Base-by-base conservation (phyloP, 1,140 invertebrate genomes). In the Camponotus vicinus region DNA sequence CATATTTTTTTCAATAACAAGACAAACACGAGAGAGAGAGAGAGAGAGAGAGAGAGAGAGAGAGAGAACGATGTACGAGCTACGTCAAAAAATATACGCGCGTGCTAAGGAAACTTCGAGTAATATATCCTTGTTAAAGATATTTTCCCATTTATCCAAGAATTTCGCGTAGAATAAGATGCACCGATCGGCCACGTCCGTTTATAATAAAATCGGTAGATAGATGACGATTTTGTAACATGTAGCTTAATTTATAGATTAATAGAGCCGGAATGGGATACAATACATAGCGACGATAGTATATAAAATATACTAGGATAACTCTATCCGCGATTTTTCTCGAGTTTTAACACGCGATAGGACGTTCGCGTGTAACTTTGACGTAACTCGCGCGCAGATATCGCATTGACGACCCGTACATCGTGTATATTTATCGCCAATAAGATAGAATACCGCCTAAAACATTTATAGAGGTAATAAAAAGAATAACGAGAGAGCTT, bases 1-100 rank as follows among this genome's bases (percentile, higher is more conserved):
- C 73, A 55, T 75, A 83, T 83, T 83, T 82, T 83, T 83, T 71
- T 52, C 49, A 75, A 83, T 83, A 37, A 61, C 49, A 83, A 75
- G 55, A 18, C 49, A 34, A 61, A 32, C 37, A 49, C 67, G 11
- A 52, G 27, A 27, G 27, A 27, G 27, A 27, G 27, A 27, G 27
- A 27, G 27, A 27, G 27, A 27, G 27, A 27, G 27, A 27, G 27
- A 27, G 27, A 27, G 27, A 27, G 27, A 27, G 27, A 27, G 27
- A 27, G 27, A 27, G 49, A 13, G 49, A 15, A 45, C 79, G 40
- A 63, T 61, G 67, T 45, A 5, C 67, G 79, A 82, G 79, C 42
- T 45, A 40, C 34, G 52, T 42, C 55, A 21, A 45, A 70, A 27
- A 55, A 55, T 78, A 18, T 37, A 52, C 37, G 32, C 45, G 21